These are phyloP conservation scores for Metaphire vulgaris DNA, from an alignment of 1,140 invertebrate species.

Conservation along the genomic window DNA sequence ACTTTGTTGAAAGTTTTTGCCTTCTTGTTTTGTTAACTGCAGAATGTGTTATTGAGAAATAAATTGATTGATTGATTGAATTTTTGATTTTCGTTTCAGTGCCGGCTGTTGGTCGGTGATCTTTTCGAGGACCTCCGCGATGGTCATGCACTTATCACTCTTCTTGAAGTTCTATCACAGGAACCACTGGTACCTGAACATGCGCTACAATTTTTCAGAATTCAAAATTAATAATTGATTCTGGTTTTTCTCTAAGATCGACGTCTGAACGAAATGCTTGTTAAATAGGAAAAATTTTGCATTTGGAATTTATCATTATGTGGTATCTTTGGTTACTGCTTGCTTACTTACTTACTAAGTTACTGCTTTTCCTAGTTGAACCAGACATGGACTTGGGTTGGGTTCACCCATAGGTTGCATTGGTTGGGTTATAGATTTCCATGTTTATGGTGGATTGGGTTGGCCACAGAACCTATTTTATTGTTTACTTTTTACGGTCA, in stretches of 20 bases:
- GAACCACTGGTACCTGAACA: not conserved
- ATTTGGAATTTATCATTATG: not conserved
- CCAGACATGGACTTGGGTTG: too few species aligned
- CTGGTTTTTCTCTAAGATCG: not conserved
- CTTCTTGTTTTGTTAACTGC: too few species aligned
- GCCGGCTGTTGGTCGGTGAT: slow-evolving; percentile 73
- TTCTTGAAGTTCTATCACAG: slow-evolving; percentile 88
- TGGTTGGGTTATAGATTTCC: too few species aligned
- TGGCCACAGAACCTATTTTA: too few species aligned
- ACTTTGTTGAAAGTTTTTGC: too few species aligned
- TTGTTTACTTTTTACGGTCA: too few species aligned
- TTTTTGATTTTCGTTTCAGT: too few species aligned
- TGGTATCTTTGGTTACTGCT: not conserved
- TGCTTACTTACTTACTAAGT: not conserved
- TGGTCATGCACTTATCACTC: slow-evolving; percentile 94
- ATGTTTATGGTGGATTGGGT: too few species aligned
- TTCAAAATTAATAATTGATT: not conserved
- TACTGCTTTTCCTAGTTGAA: too few species aligned
- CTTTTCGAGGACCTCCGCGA: slow-evolving; percentile 99
- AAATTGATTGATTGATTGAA: too few species aligned
- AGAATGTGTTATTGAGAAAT: too few species aligned
- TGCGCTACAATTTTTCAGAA: not conserved
- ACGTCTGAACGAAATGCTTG: not conserved
- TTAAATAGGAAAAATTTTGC: not conserved
- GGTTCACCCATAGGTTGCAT: too few species aligned